phyloP scores from a whole-genome alignment of 2,888 invertebrate species.

The Eupithecia dodoneata region DNA sequence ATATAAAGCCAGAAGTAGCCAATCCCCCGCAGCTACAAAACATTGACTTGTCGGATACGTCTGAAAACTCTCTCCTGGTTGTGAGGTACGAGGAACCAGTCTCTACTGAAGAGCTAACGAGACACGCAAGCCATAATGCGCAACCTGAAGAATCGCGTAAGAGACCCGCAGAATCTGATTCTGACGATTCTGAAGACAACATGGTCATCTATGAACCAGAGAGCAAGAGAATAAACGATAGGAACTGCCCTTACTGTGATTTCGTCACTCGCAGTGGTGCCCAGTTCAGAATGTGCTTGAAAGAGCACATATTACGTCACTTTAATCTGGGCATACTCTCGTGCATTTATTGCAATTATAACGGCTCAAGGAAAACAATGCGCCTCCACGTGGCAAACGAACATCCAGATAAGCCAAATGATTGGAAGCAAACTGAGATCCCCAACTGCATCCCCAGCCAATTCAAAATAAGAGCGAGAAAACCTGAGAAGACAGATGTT shows the following conservation, averaged over 20 bases:
- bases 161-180: conserved; percentile 48
- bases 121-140: conserved; percentile 11
- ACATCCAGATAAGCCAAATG: conserved; percentile 57
- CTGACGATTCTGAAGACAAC: conserved; percentile 61
- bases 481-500: conserved; percentile 28
- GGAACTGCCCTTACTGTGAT: conserved; percentile 63
- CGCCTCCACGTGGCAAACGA: conserved; percentile 57
- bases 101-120: conserved; percentile 54
- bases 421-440: conserved; percentile 46
- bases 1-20: conserved; percentile 45
- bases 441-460: conserved; percentile 35
- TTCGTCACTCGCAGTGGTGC: conserved; percentile 25
- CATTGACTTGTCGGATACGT: conserved; percentile 21
- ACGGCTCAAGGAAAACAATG: conserved; percentile 56
- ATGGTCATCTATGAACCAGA: conserved; percentile 60
- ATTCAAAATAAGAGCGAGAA: conserved; percentile 17
- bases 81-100: conserved; percentile 68
- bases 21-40: conserved; percentile 16
- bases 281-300: conserved; percentile 49
- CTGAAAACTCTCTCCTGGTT: conserved; percentile 65
- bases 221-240: conserved; percentile 28
- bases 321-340: conserved; percentile 72
- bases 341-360: conserved; percentile 72
- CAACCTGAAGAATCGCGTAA: conserved; percentile 35
- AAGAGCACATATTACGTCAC: conserved; percentile 75